Conservation (phyloP, 2,113 vertebrate species). For the Lepisosteus osseus region DNA sequence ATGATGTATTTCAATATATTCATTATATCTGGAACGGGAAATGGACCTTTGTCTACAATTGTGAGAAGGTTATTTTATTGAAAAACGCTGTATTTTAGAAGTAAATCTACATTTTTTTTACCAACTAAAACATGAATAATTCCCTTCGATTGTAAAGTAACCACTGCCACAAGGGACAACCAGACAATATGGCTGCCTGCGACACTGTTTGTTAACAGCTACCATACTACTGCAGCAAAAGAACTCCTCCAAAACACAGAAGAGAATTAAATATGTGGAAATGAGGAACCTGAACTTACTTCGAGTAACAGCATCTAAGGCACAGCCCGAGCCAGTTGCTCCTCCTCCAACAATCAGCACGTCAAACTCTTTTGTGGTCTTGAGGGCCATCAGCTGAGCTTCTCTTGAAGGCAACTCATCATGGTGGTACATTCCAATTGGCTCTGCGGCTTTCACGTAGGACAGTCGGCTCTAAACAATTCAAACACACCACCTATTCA, state of each 20-base stretch:
- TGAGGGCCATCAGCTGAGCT: slow-evolving; percentile 68
- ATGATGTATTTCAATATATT: too few relatives aligned
- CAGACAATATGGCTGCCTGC: too few relatives aligned
- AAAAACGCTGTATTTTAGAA: too few relatives aligned
- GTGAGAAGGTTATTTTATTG: too few relatives aligned
- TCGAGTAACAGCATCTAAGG: slow-evolving; percentile 88
- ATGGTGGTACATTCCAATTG: slow-evolving; percentile 44
- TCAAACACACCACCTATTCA: slow-evolving; percentile 51
- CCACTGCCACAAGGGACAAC: too few relatives aligned
- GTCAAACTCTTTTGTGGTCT: slow-evolving; percentile 74
- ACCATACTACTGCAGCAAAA: too few relatives aligned
- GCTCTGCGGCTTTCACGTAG: slow-evolving; percentile 72
- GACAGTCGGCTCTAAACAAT: slow-evolving; percentile 66
- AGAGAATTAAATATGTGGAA: background rate
- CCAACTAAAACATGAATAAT: too few relatives aligned
- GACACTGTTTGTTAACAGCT: too few relatives aligned
- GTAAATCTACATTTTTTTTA: too few relatives aligned
- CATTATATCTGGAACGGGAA: too few relatives aligned
- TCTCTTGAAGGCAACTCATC: slow-evolving; percentile 72
- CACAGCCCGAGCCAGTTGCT: slow-evolving; percentile 90
- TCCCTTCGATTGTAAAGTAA: too few relatives aligned
- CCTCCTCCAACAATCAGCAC: slow-evolving; percentile 89
- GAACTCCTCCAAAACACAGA: background rate
- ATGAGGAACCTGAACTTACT: slow-evolving; percentile 57
- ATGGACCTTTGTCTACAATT: too few relatives aligned